phyloP scores from a whole-genome alignment of 2,888 invertebrate species.

The Prenolepis imparis region DNA sequence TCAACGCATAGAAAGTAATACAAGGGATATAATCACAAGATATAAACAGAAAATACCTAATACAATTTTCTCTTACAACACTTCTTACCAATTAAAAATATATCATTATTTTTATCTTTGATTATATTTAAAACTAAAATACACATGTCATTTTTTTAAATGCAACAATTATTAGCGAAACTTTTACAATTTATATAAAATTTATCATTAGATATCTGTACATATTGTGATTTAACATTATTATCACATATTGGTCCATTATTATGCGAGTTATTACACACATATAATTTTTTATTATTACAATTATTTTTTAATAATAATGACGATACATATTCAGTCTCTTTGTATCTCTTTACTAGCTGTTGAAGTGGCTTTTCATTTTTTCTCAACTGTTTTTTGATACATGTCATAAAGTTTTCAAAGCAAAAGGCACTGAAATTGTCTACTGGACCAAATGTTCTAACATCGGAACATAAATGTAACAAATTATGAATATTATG shows the following conservation, averaged over 20 bases:
- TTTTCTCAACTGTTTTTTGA: slow-evolving; percentile 4
- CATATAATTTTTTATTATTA: neutral
- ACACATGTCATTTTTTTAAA: neutral
- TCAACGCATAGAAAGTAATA: too few species aligned
- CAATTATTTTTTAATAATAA: neutral
- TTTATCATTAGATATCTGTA: neutral
- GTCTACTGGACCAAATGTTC: neutral
- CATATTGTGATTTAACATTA: neutral
- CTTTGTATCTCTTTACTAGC: slow-evolving; percentile 5
- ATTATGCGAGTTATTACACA: neutral
- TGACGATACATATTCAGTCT: slow-evolving; percentile 4
- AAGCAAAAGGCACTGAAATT: neutral
- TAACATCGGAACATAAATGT: neutral
- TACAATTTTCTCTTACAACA: too few species aligned
- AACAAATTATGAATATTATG: neutral
- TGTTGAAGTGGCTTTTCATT: slow-evolving; percentile 12
- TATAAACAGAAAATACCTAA: too few species aligned
- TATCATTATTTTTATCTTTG: neutral
- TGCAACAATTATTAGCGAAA: neutral
- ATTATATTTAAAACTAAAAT: neutral
- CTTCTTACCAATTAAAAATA: neutral
- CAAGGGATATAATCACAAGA: too few species aligned
- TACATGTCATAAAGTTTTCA: neutral
- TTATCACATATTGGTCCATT: slow-evolving; percentile 1
- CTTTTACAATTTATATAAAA: too few species aligned